These are phyloP conservation scores for Ifrita kowaldi DNA, from an alignment of 2,113 vertebrate species.

Conservation along the genomic window DNA sequence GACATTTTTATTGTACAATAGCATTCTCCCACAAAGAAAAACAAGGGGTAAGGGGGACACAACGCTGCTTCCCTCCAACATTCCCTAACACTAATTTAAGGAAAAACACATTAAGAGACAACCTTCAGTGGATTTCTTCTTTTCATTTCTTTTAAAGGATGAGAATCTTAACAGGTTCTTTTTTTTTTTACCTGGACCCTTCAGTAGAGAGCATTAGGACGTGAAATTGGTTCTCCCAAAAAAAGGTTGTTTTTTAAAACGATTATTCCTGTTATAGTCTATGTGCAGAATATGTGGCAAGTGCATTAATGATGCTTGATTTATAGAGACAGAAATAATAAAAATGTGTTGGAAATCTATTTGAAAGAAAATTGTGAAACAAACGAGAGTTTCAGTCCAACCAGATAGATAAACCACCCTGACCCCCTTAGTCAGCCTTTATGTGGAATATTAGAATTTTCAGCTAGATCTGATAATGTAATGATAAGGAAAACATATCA, in stretches of 20 bases:
- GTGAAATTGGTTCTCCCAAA: neutral
- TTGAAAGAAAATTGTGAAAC: neutral
- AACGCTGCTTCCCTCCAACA: neutral
- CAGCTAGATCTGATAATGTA: neutral
- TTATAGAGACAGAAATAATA: neutral
- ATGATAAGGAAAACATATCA: neutral
- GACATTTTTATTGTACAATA: slow-evolving; percentile 18
- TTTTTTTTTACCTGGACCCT: neutral
- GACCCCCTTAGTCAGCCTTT: neutral
- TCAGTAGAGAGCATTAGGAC: neutral
- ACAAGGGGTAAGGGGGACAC: neutral
- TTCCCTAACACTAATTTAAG: neutral
- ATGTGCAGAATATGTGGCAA: neutral
- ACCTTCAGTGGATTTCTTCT: neutral
- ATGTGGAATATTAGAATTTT: neutral
- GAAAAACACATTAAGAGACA: neutral
- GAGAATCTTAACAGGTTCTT: neutral
- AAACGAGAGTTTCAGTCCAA: neutral
- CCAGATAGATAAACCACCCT: neutral
- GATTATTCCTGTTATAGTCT: neutral
- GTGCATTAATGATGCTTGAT: neutral
- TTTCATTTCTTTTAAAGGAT: neutral
- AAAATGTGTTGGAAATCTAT: neutral
- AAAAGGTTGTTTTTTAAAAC: neutral
- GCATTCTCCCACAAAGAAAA: neutral